Evolutionary conservation across 2,113 vertebrate genomes (phyloP), one percentile per base, ranked within the genome.

Genomic region (Phycodurus eques): DNA sequence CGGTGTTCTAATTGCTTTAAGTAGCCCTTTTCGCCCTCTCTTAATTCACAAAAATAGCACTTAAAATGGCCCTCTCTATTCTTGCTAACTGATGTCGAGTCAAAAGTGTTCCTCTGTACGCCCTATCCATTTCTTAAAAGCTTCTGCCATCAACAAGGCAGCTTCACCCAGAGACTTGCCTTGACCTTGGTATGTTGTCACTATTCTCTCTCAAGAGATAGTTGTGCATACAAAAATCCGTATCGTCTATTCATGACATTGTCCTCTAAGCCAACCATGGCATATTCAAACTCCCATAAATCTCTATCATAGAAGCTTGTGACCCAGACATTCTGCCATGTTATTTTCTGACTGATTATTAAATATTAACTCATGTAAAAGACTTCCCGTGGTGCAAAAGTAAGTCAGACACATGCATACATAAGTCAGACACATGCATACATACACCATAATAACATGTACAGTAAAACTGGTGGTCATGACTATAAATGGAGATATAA

Each of bases 401-500:
- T 27, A 65, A 27, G 19, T 46, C 63, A 15, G 13, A 47, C 6
- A 44, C 62, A 46, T 27, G 22, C 14, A 2, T 27, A n/a, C n/a
- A n/a, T 27, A 65, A 27, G 19, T 46, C 63, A 15, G 13, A 47
- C 6, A 44, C 62, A 46, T 27, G 22, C 14, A 2, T 27, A n/a
- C n/a, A n/a, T n/a, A 47, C 64, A 17, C n/a, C 64, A 46, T 44
- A 22, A 27, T 44, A n/a, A 27, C 13, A 27, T 31, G 56, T 15
- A 47, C 64, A 22, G 31, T 47, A 66, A 47, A 46, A 31, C 8
- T 47, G 27, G 22, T 47, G 43, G 11, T 44, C n/a, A 46, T 47
- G 19, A 47, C 44, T 47, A 43, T 46, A 47, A 66, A 47, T 46
- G 47, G 43, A 66, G 64, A 66, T 66, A 66, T 66, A 66, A 66